Percentiles rank a stretch among this genome's conserved stretches.
Conservation (phyloP, 2,113 vertebrate species). For the Ondatra zibethicus region DNA sequence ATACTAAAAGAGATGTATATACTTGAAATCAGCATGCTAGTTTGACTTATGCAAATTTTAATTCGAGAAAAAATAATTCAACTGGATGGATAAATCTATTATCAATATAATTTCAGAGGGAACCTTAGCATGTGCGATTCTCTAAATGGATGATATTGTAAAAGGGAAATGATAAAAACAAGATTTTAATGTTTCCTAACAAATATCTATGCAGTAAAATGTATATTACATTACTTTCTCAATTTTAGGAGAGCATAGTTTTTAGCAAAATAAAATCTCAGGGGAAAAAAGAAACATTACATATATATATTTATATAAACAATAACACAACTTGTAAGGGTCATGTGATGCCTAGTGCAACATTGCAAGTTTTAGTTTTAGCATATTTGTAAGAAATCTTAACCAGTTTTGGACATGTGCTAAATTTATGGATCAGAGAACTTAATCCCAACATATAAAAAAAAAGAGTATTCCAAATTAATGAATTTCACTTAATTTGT, state of each 20-base stretch:
- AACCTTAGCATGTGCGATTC: neutral
- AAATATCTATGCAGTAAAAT: constrained; percentile 51
- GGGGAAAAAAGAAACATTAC: neutral
- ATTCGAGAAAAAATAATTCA: neutral
- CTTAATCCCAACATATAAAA: neutral
- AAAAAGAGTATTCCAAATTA: neutral
- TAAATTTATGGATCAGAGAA: neutral
- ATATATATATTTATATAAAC: too few species aligned
- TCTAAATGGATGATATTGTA: neutral
- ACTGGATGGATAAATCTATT: neutral
- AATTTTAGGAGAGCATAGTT: constrained; percentile 43
- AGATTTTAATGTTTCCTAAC: neutral
- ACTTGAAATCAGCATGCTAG: neutral
- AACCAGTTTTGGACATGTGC: neutral
- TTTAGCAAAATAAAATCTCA: constrained; percentile 22
- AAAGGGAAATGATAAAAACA: constrained; percentile 55
- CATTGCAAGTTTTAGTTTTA: neutral
- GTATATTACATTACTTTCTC: constrained; percentile 41
- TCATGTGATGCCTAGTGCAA: neutral
- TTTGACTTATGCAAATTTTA: constrained; percentile 38
- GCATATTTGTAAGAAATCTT: neutral
- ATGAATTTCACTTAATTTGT: neutral
- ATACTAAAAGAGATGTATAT: constrained; percentile 40
- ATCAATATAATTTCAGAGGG: neutral
- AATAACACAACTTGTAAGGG: neutral